Conservation (phyloP, 2,888 invertebrate genomes). For the Caenorhabditis wallacei region DNA sequence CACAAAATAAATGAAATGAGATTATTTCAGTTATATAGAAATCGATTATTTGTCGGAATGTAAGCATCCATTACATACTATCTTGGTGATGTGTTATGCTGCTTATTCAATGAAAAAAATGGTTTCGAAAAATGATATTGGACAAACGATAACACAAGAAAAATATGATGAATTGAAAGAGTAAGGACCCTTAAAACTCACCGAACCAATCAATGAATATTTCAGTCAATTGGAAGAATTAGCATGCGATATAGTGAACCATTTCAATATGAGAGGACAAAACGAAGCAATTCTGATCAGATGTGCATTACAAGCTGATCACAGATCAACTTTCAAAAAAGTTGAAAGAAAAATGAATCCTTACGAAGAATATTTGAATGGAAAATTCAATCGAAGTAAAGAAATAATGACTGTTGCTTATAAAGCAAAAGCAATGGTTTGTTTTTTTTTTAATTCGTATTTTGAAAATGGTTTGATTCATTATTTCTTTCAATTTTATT, state of each 20-base stretch:
- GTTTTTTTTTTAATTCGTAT: not conserved
- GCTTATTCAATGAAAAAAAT: slow-evolving; percentile 40
- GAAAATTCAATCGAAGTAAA: slow-evolving; percentile 21
- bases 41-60: slow-evolving; percentile 14
- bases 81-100: slow-evolving; percentile 48
- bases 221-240: slow-evolving; percentile 22
- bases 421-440: slow-evolving; percentile 31
- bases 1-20: too few relatives aligned
- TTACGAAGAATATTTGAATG: slow-evolving; percentile 16
- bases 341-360: slow-evolving; percentile 1
- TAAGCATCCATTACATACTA: slow-evolving; percentile 46
- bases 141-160: slow-evolving; percentile 20
- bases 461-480: not conserved
- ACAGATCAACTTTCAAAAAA: not conserved
- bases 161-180: slow-evolving; percentile 32
- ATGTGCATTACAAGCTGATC: slow-evolving; percentile 27
- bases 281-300: not conserved
- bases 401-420: slow-evolving; percentile 30
- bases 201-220: not conserved
- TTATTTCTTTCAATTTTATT: too few relatives aligned
- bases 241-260: slow-evolving; percentile 28
- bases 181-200: slow-evolving; percentile 1
- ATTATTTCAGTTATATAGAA: not conserved
- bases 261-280: slow-evolving; percentile 3
- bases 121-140: slow-evolving; percentile 23